Conservation (phyloP, 2,113 vertebrate genomes). For the Corythaixoides concolor region DNA sequence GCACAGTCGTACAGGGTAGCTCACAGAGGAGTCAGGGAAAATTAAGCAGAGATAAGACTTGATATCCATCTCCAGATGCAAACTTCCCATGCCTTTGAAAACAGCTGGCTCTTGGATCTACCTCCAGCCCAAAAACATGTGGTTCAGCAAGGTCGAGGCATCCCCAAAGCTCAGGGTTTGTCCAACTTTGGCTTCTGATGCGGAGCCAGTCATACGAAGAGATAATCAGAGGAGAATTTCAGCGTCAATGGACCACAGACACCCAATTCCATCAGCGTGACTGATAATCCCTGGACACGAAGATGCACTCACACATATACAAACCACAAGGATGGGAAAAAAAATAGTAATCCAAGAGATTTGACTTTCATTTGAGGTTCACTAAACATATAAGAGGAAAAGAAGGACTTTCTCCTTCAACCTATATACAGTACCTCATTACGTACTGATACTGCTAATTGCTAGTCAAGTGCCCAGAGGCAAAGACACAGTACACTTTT, state of each 20-base stretch:
- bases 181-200: not conserved
- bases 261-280: not conserved
- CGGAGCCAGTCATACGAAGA: not conserved
- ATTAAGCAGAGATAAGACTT: not conserved
- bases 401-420: not conserved
- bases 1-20: not conserved
- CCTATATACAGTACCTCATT: not conserved
- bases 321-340: not conserved
- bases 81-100: not conserved
- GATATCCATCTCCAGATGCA: conserved; percentile 22
- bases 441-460: conserved; percentile 11
- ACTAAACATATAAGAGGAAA: not conserved
- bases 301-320: not conserved
- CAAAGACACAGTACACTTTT: not conserved
- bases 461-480: conserved; percentile 1
- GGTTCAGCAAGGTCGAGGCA: not conserved
- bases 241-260: not conserved
- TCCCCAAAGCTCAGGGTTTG: not conserved
- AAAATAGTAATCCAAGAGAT: not conserved
- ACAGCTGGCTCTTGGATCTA: not conserved
- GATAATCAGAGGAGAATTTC: not conserved
- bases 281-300: not conserved
- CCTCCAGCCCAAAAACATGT: not conserved
- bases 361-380: not conserved
- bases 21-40: not conserved